Evolutionary conservation across 2,113 vertebrate genomes (phyloP).

Genomic region (Geococcyx californianus): DNA sequence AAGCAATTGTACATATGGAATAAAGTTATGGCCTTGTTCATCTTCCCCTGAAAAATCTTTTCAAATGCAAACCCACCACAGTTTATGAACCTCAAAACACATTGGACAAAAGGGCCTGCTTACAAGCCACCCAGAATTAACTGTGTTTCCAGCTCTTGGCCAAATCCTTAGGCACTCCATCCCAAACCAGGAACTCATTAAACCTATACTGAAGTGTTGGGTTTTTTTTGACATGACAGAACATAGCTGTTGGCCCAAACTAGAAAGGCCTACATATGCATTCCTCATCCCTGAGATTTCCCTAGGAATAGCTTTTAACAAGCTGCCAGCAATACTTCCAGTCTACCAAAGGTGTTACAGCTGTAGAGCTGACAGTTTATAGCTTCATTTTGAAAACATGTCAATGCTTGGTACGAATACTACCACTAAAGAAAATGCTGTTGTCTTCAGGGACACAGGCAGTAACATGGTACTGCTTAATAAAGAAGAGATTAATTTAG

Average conservation of each 20-base stretch:
- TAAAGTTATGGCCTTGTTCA: not conserved
- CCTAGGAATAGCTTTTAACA: not conserved
- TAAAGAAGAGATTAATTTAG: not conserved
- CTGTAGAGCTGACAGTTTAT: not conserved
- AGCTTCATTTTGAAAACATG: not conserved
- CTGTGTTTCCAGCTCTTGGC: not conserved
- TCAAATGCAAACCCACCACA: not conserved
- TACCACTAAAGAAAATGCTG: not conserved
- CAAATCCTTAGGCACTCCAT: not conserved
- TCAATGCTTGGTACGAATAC: not conserved
- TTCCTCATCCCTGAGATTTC: not conserved
- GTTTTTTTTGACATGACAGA: not conserved
- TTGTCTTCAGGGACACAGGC: not conserved
- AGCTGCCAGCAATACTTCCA: not conserved
- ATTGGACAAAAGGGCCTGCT: not conserved
- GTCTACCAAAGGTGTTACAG: not conserved
- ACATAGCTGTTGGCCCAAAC: not conserved
- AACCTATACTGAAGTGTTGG: not conserved
- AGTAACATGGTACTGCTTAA: not conserved
- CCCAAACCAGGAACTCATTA: not conserved
- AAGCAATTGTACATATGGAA: not conserved
- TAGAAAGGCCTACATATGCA: not conserved
- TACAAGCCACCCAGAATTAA: not conserved
- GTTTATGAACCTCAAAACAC: not conserved
- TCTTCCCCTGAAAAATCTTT: not conserved